Evolutionary conservation across 2,113 vertebrate species (phyloP), one percentile per base, ranked within the genome.

Genomic region (Donacobius atricapilla): DNA sequence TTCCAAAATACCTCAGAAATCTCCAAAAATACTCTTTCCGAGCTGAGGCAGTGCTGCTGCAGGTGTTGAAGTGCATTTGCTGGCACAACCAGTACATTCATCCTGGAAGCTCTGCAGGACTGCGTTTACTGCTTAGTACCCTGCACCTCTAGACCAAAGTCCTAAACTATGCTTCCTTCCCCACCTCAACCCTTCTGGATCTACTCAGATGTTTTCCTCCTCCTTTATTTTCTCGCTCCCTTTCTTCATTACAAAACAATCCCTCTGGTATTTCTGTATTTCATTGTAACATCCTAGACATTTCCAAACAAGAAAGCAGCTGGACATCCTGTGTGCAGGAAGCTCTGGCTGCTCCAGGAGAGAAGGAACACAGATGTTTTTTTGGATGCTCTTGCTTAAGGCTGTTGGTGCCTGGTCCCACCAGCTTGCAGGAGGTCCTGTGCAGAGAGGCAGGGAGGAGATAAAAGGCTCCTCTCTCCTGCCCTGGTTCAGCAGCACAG

Each of bases 401-500:
- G 35, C 44, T 75, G 60, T 37, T 10, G 21, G 40, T 73, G 40
- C 35, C 40, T 22, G 28, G n/a, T 65, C 54, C 72, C 3, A 0
- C 30, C 1, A 0, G 28, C 48, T 76, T 11, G 18, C 31, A 10
- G 54, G 37, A 80, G 57, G 21, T 68, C 33, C 61, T 6, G 0
- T 6, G 65, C 35, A 35, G 86, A 60, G 50, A 58, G 25, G 7
- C 9, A 58, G 24, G 37, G 22, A 60, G 53, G 42, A 61, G 66
- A 57, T 2, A 9, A 69, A 85, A 65, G 23, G 33, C 40, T 68
- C 17, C 20, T 37, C 37, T 95, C 31, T 8, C 54, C 37, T 25
- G 19, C 65, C 30, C 31, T 0, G 0, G 23, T 53, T 57, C 51
- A 33, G 35, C 0, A 0, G 25, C 2, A 8, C 39, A 42, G 70